Percentiles rank a stretch among this genome's conserved stretches.
phyloP scores from a whole-genome alignment of 2,113 vertebrate genomes.

The Calonectris borealis region DNA sequence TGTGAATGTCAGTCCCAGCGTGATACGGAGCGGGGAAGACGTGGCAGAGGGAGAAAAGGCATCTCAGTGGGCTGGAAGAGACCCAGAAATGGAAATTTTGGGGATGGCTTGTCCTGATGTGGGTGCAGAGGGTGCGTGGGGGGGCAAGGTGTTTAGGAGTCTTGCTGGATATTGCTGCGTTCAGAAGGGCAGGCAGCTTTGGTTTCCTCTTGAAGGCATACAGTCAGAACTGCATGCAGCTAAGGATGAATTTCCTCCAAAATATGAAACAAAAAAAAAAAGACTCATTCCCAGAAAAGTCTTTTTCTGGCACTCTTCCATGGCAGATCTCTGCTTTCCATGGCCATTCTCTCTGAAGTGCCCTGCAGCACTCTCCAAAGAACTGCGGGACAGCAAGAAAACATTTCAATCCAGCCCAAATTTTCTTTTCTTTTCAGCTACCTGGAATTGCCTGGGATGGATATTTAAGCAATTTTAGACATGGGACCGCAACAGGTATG shows the following conservation, averaged over 20 bases:
- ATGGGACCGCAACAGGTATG: background rate
- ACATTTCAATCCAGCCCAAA: background rate
- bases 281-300: background rate
- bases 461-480: background rate
- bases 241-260: background rate
- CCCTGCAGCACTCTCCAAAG: background rate
- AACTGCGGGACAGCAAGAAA: background rate
- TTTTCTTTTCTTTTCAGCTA: background rate
- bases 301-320: background rate
- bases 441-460: background rate
- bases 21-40: accelerated
- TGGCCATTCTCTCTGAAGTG: background rate
- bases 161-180: background rate
- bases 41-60: background rate
- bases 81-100: background rate
- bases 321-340: background rate
- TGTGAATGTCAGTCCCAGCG: accelerated
- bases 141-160: background rate
- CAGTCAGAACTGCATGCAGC: background rate
- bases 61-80: background rate
- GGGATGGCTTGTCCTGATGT: background rate
- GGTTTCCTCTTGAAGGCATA: accelerated
- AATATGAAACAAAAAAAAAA: background rate
- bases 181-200: background rate
- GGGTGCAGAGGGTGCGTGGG: background rate